Conservation (phyloP, 2,113 vertebrate genomes). For the Notiomystis cincta region DNA sequence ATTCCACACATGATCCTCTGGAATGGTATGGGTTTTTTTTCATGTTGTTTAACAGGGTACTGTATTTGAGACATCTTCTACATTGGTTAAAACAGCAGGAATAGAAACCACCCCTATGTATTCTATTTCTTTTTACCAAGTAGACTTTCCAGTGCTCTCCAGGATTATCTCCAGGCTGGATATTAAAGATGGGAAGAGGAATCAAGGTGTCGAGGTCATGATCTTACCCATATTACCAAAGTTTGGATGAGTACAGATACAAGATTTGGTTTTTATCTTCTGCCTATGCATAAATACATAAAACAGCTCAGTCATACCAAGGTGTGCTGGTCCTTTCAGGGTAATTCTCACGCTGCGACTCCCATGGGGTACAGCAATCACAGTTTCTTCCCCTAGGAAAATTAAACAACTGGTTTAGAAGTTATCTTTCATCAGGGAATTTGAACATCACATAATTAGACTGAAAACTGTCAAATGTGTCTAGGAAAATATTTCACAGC, state of each 20-base stretch:
- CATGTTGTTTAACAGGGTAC: background rate
- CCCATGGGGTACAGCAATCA: slow-evolving; percentile 87
- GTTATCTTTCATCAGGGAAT: slow-evolving; percentile 19
- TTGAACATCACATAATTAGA: background rate
- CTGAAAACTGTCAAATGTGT: background rate
- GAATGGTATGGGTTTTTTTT: background rate
- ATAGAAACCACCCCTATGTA: background rate
- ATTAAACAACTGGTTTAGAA: slow-evolving; percentile 41
- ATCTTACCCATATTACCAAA: background rate
- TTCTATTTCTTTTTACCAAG: background rate
- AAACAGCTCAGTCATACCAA: slow-evolving; percentile 73
- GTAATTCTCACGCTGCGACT: slow-evolving; percentile 86
- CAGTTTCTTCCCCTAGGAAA: slow-evolving; percentile 82
- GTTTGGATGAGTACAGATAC: background rate
- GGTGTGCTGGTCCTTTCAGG: slow-evolving; percentile 83
- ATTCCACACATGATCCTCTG: background rate
- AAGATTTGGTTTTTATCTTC: background rate
- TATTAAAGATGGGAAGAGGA: background rate
- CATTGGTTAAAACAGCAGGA: background rate
- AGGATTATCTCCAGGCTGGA: background rate
- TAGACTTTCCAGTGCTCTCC: background rate
- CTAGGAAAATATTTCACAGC: slow-evolving; percentile 20
- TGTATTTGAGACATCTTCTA: background rate
- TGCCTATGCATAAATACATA: background rate
- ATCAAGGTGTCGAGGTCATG: background rate